These are phyloP conservation scores for Mola mola DNA, from an alignment of 2,113 vertebrate species.

Conservation along the genomic window DNA sequence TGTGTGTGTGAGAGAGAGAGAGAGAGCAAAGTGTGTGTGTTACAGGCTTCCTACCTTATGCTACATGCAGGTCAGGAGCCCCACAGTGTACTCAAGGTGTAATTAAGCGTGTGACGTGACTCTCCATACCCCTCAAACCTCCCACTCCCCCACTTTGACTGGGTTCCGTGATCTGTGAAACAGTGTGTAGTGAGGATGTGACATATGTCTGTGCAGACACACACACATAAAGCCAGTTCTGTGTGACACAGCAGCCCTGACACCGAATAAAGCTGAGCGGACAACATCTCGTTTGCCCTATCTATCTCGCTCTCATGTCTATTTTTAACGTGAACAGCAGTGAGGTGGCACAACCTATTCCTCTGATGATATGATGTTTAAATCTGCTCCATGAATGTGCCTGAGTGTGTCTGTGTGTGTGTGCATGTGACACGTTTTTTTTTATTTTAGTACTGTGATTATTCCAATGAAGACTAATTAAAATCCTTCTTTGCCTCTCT, in stretches of 20 bases:
- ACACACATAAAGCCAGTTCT: neutral
- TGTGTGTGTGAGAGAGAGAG: slow-evolving; percentile 22
- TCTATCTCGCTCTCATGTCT: slow-evolving; percentile 63
- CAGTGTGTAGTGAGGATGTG: slow-evolving; percentile 56
- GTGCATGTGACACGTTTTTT: slow-evolving; percentile 31
- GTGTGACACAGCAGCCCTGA: slow-evolving; percentile 60
- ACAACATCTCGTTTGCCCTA: slow-evolving; percentile 66
- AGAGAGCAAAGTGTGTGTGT: slow-evolving; percentile 32
- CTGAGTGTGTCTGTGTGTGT: slow-evolving; percentile 3
- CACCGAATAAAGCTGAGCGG: slow-evolving; percentile 67
- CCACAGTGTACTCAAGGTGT: slow-evolving; percentile 63
- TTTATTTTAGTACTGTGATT: slow-evolving; percentile 34
- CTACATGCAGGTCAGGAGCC: slow-evolving; percentile 72
- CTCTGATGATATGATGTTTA: slow-evolving; percentile 35
- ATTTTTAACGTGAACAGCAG: slow-evolving; percentile 66
- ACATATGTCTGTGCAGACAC: slow-evolving; percentile 46
- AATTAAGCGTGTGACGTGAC: slow-evolving; percentile 75
- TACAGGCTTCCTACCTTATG: slow-evolving; percentile 63
- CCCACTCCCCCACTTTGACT: slow-evolving; percentile 8
- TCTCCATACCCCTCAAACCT: slow-evolving; percentile 1
- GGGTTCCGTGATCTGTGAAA: slow-evolving; percentile 63
- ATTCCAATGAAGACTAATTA: slow-evolving; percentile 54
- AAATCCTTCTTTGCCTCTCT: slow-evolving; percentile 46
- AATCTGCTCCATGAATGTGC: slow-evolving; percentile 1
- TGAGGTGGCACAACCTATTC: slow-evolving; percentile 43